Conservation (phyloP, 2,113 vertebrate genomes). For the Leptobrachium ailaonicum region DNA sequence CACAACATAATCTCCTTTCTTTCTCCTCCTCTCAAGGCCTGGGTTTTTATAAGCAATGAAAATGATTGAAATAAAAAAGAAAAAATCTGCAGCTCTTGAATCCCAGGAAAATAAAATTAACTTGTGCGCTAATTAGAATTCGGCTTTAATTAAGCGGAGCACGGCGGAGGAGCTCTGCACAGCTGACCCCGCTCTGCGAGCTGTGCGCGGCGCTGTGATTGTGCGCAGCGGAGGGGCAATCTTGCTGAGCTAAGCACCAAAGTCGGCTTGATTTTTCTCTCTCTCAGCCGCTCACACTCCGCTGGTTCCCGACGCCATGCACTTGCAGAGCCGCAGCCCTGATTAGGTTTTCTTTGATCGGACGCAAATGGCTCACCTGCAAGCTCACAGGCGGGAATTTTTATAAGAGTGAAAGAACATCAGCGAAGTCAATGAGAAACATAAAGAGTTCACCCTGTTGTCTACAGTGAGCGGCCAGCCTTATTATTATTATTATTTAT, state of each 20-base stretch:
- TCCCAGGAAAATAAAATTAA: slow-evolving; percentile 40
- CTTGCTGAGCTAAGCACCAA: slow-evolving; percentile 41
- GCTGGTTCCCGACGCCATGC: background rate
- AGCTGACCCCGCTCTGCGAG: slow-evolving; percentile 17
- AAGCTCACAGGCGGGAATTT: background rate
- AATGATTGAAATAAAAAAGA: slow-evolving; percentile 42
- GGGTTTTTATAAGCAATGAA: slow-evolving; percentile 33
- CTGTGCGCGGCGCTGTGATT: background rate
- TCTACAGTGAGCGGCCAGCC: too few species aligned
- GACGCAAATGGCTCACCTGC: slow-evolving; percentile 7
- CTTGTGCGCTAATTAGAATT: slow-evolving; percentile 46
- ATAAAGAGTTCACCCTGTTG: too few species aligned
- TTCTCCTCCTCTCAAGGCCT: slow-evolving; percentile 9
- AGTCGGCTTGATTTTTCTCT: slow-evolving; percentile 5
- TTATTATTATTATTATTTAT: too few species aligned
- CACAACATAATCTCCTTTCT: background rate
- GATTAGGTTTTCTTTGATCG: slow-evolving; percentile 32
- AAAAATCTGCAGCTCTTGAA: slow-evolving; percentile 35
- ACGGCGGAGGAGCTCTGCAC: slow-evolving; percentile 19
- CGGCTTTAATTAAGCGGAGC: slow-evolving; percentile 49
- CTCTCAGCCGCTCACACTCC: slow-evolving; percentile 31
- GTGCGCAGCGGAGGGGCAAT: slow-evolving; percentile 14
- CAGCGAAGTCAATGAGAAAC: too few species aligned
- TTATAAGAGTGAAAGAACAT: too few species aligned
- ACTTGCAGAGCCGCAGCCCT: background rate